These are phyloP conservation scores for Panagrolaimus sp. DNA, from an alignment of 1,140 invertebrate genomes.

Conservation along the genomic window DNA sequence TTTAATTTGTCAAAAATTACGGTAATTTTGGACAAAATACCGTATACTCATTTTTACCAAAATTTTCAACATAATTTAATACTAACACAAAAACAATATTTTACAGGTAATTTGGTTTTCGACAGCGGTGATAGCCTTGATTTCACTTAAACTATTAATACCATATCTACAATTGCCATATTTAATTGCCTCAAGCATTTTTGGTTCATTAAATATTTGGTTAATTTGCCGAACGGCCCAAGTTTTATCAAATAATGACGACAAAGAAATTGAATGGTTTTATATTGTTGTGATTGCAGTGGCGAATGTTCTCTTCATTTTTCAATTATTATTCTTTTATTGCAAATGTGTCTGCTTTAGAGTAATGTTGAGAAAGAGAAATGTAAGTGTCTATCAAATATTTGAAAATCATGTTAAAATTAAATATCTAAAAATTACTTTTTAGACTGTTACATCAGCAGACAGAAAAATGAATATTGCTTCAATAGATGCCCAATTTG, in stretches of 20 bases:
- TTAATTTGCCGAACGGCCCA: constrained; percentile 5
- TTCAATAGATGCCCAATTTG: neutral
- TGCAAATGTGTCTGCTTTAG: constrained; percentile 11
- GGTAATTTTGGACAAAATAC: no score
- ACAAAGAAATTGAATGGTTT: neutral
- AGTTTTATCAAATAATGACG: neutral
- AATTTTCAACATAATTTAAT: no score
- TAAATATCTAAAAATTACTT: neutral
- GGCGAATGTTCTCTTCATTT: neutral
- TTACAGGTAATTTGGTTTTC: constrained; percentile 11
- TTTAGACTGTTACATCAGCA: constrained; percentile 11
- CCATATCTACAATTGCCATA: constrained; percentile 16
- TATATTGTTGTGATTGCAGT: neutral
- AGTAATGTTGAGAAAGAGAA: neutral
- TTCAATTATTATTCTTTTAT: constrained; percentile 8
- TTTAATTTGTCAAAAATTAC: no score
- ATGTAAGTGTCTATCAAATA: neutral
- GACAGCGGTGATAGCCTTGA: neutral
- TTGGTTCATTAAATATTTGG: neutral
- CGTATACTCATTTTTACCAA: no score
- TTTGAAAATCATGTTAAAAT: no score
- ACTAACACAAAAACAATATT: neutral
- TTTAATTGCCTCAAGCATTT: neutral
- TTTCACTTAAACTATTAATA: constrained; percentile 2
- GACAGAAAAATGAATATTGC: constrained; percentile 10